Conservation (phyloP, 2,797 vertebrate species). For the Salarias fasciatus region DNA sequence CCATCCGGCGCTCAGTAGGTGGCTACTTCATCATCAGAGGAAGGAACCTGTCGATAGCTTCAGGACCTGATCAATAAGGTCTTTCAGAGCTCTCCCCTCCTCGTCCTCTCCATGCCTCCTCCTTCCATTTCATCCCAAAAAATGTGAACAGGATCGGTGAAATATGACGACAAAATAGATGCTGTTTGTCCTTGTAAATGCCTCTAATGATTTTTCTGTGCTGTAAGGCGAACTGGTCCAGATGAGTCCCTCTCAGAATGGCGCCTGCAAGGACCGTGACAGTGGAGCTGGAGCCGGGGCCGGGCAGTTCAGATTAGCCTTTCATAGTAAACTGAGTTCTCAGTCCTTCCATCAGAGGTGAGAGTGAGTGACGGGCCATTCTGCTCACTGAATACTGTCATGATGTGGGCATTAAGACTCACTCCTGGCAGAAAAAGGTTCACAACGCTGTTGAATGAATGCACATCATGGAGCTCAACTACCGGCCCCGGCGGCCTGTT, state of each 20-base stretch:
- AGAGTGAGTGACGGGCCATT: constrained; percentile 71
- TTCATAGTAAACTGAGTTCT: constrained; percentile 65
- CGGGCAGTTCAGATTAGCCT: constrained; percentile 55
- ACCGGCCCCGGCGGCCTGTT: constrained; percentile 27
- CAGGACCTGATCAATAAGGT: constrained; percentile 68
- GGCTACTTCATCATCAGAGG: constrained; percentile 73
- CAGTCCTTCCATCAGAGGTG: constrained; percentile 47
- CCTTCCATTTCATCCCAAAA: constrained; percentile 41
- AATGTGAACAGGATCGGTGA: constrained; percentile 59
- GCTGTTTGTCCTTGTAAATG: constrained; percentile 74
- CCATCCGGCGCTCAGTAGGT: constrained; percentile 43
- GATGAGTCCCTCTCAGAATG: constrained; percentile 52
- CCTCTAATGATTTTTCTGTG: constrained; percentile 78
- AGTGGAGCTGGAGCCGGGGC: constrained; percentile 45
- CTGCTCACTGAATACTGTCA: constrained; percentile 71
- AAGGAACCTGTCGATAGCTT: constrained; percentile 71
- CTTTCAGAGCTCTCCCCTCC: constrained; percentile 32
- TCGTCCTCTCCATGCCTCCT: constrained; percentile 35
- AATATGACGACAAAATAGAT: constrained; percentile 67
- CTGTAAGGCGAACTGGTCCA: constrained; percentile 55
- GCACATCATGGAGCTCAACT: constrained; percentile 56
- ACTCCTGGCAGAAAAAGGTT: constrained; percentile 64
- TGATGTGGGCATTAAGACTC: constrained; percentile 73
- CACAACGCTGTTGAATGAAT: constrained; percentile 57
- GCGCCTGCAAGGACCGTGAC: constrained; percentile 32